phyloP scores from a whole-genome alignment of 2,113 vertebrate genomes.

The Periophthalmus modestus region DNA sequence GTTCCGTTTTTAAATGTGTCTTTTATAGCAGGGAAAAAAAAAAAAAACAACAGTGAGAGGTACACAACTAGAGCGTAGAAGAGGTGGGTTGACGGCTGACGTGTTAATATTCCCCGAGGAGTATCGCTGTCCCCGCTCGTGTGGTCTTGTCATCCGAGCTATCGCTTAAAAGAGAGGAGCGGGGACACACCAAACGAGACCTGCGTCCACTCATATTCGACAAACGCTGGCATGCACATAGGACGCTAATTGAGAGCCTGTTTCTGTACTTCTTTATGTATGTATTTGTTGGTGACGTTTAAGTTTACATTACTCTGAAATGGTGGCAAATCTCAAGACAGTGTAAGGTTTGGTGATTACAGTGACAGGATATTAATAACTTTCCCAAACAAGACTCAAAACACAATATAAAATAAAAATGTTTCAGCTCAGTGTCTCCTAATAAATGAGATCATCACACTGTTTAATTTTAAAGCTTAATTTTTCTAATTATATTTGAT shows the following conservation, averaged over 20 bases:
- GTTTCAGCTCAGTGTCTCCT: not conserved
- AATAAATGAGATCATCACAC: not conserved
- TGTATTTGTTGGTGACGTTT: not conserved
- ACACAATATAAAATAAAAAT: not conserved
- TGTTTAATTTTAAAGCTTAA: not conserved
- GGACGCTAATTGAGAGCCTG: not conserved
- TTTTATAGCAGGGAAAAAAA: slow-evolving; percentile 6
- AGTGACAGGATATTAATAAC: not conserved
- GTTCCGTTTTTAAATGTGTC: not conserved
- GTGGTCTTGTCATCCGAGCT: slow-evolving; percentile 49
- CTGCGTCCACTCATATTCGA: slow-evolving; percentile 42
- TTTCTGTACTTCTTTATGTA: not conserved
- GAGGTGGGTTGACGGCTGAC: slow-evolving; percentile 45
- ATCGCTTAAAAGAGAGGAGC: slow-evolving; percentile 31
- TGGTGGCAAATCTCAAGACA: not conserved
- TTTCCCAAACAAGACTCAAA: not conserved
- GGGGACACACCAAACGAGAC: slow-evolving; percentile 23
- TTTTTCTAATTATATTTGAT: too few relatives aligned
- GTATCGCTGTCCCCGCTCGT: slow-evolving; percentile 45
- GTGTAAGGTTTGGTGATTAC: not conserved
- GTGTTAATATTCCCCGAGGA: slow-evolving; percentile 57
- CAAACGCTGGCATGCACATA: slow-evolving; percentile 4
- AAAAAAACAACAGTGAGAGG: slow-evolving; percentile 37
- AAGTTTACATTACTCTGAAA: not conserved
- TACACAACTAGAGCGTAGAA: slow-evolving; percentile 50